Conservation (phyloP, 2,888 invertebrate species). For the Agrotis ipsilon region DNA sequence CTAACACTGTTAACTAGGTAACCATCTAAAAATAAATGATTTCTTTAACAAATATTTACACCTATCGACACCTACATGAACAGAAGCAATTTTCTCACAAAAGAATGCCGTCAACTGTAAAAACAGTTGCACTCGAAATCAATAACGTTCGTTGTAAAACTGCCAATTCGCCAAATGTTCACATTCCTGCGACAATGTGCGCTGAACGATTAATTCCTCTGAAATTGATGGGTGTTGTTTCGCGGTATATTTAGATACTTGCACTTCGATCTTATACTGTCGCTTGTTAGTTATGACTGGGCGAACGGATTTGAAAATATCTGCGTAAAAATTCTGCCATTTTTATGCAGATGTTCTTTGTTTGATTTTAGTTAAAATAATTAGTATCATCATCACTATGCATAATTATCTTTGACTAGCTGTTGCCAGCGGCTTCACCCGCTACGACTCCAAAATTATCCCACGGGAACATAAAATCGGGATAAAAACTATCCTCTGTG, state of each 20-base stretch:
- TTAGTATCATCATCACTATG: neutral
- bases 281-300: slow-evolving; percentile 41
- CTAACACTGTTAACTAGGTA: neutral
- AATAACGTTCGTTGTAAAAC: slow-evolving; percentile 39
- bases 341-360: neutral
- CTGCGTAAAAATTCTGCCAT: no score
- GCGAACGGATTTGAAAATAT: slow-evolving; percentile 47
- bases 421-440: no score
- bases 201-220: slow-evolving; percentile 46
- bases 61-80: neutral
- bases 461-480: no score
- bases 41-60: neutral
- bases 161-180: slow-evolving; percentile 45
- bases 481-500: no score
- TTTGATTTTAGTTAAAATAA: neutral
- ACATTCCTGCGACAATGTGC: slow-evolving; percentile 46
- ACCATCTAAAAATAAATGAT: neutral
- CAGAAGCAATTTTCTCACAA: neutral
- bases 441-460: no score
- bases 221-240: slow-evolving; percentile 47
- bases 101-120: neutral
- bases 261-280: slow-evolving; percentile 48
- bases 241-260: slow-evolving; percentile 52
- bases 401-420: no score
- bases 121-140: slow-evolving; percentile 39